A percentile compares a stretch with the other conserved stretches of the same genome.
Evolutionary conservation across 2,113 vertebrate species (phyloP).

Genomic region (Coryphaenoides rupestris): DNA sequence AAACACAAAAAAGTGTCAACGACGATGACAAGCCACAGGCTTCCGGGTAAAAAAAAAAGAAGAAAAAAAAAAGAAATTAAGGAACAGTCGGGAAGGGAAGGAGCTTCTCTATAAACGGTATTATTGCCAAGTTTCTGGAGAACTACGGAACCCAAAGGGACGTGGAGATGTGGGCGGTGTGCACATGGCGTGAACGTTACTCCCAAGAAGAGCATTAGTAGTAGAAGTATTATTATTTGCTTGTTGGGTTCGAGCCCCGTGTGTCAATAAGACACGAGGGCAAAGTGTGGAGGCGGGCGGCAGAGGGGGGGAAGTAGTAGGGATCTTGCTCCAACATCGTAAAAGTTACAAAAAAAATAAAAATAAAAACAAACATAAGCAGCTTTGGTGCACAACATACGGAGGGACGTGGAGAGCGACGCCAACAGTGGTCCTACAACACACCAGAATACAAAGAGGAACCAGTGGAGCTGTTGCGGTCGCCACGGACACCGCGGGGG

Average conservation of each 20-base stretch:
- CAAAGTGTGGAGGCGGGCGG: neutral
- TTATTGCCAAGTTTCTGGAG: conserved; percentile 72
- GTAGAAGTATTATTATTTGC: conserved; percentile 42
- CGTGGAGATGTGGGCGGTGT: neutral
- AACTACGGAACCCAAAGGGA: neutral
- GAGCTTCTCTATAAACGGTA: conserved; percentile 38
- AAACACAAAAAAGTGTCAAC: conserved; percentile 23
- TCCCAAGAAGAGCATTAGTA: conserved; percentile 16
- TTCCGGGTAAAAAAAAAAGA: conserved; percentile 9
- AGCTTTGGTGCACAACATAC: conserved; percentile 62
- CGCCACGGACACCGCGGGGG: too few relatives aligned
- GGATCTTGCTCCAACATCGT: too few relatives aligned
- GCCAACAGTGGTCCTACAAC: too few relatives aligned
- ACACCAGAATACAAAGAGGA: too few relatives aligned
- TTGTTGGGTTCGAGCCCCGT: conserved; percentile 60
- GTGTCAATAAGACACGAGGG: conserved; percentile 40
- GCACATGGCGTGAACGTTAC: conserved; percentile 18
- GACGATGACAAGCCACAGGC: neutral
- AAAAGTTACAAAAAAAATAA: too few relatives aligned
- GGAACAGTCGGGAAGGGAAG: too few relatives aligned
- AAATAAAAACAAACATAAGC: conserved; percentile 53
- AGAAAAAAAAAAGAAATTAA: conserved; percentile 24
- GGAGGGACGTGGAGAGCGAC: conserved; percentile 9
- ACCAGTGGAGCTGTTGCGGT: too few relatives aligned
- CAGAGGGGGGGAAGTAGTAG: neutral